Evolutionary conservation across 2,113 vertebrate species (phyloP).

Genomic region (Hassar affinis): DNA sequence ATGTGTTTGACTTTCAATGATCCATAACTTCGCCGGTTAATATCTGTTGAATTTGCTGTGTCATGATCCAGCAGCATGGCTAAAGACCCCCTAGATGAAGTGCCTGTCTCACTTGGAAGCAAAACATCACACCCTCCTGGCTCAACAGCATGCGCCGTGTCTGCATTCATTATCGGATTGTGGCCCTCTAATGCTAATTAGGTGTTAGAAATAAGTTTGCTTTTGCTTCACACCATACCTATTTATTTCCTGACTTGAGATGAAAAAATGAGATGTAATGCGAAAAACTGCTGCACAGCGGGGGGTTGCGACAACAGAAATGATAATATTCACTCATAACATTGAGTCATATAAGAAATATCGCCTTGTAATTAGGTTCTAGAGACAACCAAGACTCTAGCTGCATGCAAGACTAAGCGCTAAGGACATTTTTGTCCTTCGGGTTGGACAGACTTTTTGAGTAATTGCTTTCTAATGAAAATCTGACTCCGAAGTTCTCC

Average conservation of each 20-base stretch:
- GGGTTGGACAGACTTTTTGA: slow-evolving; percentile 7
- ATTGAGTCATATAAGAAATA: slow-evolving; percentile 21
- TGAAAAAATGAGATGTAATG: background rate
- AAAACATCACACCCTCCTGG: slow-evolving; percentile 1
- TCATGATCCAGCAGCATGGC: slow-evolving; percentile 33
- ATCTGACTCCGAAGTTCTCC: background rate
- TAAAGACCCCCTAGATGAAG: slow-evolving; percentile 5
- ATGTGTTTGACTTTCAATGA: slow-evolving; percentile 22
- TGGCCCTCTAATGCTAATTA: slow-evolving; percentile 16
- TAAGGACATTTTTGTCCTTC: slow-evolving; percentile 32
- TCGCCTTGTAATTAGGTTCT: slow-evolving; percentile 19
- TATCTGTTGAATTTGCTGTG: slow-evolving; percentile 25
- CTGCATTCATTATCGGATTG: slow-evolving; percentile 12
- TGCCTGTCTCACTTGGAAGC: background rate
- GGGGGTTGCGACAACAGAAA: background rate
- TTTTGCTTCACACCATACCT: background rate
- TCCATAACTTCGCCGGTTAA: slow-evolving; percentile 2
- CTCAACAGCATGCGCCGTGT: background rate
- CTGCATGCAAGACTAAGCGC: slow-evolving; percentile 15
- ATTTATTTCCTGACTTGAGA: background rate
- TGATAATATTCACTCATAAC: slow-evolving; percentile 24
- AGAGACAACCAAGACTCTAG: background rate
- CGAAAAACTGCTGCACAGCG: background rate
- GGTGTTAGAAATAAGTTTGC: slow-evolving; percentile 10
- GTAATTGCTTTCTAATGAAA: slow-evolving; percentile 25